phyloP scores from a whole-genome alignment of 1,140 invertebrate genomes.

The Oscheius sp. region DNA sequence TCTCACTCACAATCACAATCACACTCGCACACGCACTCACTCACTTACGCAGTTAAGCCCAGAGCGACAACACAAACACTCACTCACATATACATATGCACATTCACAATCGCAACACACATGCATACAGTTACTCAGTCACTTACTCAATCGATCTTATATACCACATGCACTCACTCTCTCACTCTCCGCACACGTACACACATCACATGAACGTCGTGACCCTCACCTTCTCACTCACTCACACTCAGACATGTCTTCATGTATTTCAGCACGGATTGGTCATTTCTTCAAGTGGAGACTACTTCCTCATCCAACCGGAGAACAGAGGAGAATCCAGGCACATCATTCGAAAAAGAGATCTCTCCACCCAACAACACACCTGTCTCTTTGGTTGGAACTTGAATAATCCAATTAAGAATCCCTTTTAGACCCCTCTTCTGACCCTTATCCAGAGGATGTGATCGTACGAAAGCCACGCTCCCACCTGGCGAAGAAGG shows the following conservation, averaged over 20 bases:
- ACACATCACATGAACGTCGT: background rate
- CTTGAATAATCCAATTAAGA: background rate
- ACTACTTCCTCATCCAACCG: conserved; percentile 37
- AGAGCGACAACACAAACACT: too few relatives aligned
- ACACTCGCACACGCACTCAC: background rate
- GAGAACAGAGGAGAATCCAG: conserved; percentile 10
- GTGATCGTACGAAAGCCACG: conserved; percentile 7
- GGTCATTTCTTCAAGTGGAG: conserved; percentile 32
- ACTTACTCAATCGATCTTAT: background rate
- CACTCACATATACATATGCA: background rate
- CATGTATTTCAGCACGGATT: conserved; percentile 32
- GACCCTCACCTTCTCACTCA: background rate
- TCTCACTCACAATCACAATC: background rate
- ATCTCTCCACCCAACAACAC: conserved; percentile 26
- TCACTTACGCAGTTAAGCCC: too few relatives aligned
- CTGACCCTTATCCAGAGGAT: conserved; percentile 45
- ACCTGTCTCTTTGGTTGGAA: conserved; percentile 39
- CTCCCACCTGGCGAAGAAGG: background rate
- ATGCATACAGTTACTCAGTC: background rate
- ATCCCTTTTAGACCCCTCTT: conserved; percentile 17
- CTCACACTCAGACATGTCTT: too few relatives aligned
- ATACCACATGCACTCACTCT: background rate
- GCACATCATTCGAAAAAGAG: conserved; percentile 42
- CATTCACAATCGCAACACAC: background rate
- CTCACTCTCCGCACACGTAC: background rate